Percentiles rank a stretch among this genome's conserved stretches.
phyloP scores from a whole-genome alignment of 2,113 vertebrate species.

The Clarias macrocephalus region DNA sequence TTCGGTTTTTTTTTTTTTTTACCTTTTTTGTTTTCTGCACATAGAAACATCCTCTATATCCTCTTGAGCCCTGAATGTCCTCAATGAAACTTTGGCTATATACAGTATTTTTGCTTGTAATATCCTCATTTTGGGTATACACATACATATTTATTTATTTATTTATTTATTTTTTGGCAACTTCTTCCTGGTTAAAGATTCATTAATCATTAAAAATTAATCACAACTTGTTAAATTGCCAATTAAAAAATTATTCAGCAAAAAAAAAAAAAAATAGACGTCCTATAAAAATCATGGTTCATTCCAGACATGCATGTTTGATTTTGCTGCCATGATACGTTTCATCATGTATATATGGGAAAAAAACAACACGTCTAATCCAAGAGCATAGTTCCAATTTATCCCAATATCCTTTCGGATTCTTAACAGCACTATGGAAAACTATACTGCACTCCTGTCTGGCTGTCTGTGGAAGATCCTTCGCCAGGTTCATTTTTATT shows the following conservation, averaged over 20 bases:
- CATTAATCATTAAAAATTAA: too few species aligned
- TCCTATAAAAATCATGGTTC: not conserved
- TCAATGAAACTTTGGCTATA: too few species aligned
- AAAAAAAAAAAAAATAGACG: not conserved
- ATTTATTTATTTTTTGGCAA: too few species aligned
- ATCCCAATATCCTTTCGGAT: not conserved
- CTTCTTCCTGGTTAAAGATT: too few species aligned
- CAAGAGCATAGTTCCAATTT: not conserved
- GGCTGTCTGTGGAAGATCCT: conserved; percentile 1
- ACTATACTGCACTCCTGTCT: conserved; percentile 2
- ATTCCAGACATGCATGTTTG: not conserved
- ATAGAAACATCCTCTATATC: too few species aligned
- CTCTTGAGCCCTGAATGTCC: too few species aligned
- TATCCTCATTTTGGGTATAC: too few species aligned
- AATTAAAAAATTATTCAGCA: not conserved
- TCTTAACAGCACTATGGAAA: conserved; percentile 32
- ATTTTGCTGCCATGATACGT: not conserved
- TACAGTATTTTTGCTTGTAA: too few species aligned
- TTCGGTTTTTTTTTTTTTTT: too few species aligned
- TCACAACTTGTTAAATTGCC: not conserved
- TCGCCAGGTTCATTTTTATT: conserved; percentile 17
- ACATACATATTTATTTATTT: too few species aligned
- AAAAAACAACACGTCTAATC: conserved; percentile 21
- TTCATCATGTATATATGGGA: not conserved
- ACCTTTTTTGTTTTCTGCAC: too few species aligned